phyloP scores from a whole-genome alignment of 1,140 invertebrate species.

The Drosophila watanabei region DNA sequence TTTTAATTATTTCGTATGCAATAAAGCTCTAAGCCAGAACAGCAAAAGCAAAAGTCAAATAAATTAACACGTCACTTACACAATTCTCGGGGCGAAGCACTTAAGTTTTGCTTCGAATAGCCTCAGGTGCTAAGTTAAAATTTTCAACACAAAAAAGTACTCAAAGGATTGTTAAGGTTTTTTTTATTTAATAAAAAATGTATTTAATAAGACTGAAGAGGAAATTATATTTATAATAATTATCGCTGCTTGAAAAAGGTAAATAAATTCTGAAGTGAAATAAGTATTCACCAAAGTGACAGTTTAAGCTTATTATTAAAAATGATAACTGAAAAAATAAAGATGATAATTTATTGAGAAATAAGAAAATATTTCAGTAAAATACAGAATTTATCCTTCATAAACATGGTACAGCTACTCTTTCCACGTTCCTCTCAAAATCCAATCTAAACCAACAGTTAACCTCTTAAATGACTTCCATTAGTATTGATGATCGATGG shows the following conservation, averaged over 20 bases:
- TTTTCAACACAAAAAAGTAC: conserved; percentile 4
- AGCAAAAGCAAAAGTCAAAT: conserved; percentile 69
- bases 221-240: not conserved
- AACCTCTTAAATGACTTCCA: conserved; percentile 11
- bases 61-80: conserved; percentile 79
- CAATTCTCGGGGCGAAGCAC: conserved; percentile 35
- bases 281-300: not conserved
- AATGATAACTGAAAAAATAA: not conserved
- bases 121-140: conserved; percentile 19
- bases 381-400: not conserved
- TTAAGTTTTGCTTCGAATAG: conserved; percentile 14
- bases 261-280: not conserved
- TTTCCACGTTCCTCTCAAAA: not conserved
- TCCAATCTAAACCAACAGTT: conserved; percentile 2
- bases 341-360: not conserved
- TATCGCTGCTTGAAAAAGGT: not conserved
- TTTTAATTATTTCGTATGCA: conserved; percentile 77
- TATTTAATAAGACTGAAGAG: not conserved
- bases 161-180: conserved; percentile 5
- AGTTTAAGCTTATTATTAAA: not conserved
- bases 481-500: conserved; percentile 30
- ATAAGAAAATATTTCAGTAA: not conserved
- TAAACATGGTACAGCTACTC: not conserved
- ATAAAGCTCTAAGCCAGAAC: conserved; percentile 66
- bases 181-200: not conserved